A percentile compares a stretch with the other conserved stretches of the same genome.
Conservation (phyloP, 2,888 invertebrate genomes). For the Ramazzottius varieornatus region DNA sequence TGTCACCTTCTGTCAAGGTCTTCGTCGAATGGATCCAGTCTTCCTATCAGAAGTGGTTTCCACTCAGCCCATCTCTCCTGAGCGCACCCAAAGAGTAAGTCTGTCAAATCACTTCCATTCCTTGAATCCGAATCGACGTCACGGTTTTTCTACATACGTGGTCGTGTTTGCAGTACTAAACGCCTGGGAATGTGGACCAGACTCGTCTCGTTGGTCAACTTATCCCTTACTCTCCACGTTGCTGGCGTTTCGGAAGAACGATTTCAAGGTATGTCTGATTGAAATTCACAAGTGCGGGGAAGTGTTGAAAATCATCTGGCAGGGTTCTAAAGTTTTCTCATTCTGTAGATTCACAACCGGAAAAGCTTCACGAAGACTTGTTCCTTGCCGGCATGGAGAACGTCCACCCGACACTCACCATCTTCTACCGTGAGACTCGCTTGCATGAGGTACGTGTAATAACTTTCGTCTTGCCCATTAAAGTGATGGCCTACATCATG, state of each 20-base stretch:
- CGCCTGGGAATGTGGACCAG: background rate
- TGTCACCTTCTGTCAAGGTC: background rate
- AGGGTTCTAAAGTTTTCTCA: no score
- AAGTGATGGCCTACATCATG: no score
- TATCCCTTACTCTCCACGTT: background rate
- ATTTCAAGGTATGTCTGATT: background rate
- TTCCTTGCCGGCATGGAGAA: background rate
- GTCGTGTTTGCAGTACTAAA: background rate
- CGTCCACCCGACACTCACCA: background rate
- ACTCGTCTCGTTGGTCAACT: background rate
- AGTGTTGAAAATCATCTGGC: no score
- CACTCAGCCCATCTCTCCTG: background rate
- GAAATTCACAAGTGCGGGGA: no score
- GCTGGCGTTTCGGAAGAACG: background rate
- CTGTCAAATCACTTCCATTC: background rate
- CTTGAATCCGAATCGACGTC: no score
- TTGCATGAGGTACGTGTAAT: slow-evolving; percentile 1
- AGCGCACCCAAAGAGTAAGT: slow-evolving; percentile 1
- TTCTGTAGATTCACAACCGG: background rate
- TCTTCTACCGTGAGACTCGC: background rate
- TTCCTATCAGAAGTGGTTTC: slow-evolving; percentile 1
- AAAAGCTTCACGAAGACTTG: background rate
- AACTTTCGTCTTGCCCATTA: no score
- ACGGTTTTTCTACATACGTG: no score
- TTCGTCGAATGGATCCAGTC: background rate